phyloP scores from a whole-genome alignment of 2,888 invertebrate genomes.

The Gerosis bhagava region DNA sequence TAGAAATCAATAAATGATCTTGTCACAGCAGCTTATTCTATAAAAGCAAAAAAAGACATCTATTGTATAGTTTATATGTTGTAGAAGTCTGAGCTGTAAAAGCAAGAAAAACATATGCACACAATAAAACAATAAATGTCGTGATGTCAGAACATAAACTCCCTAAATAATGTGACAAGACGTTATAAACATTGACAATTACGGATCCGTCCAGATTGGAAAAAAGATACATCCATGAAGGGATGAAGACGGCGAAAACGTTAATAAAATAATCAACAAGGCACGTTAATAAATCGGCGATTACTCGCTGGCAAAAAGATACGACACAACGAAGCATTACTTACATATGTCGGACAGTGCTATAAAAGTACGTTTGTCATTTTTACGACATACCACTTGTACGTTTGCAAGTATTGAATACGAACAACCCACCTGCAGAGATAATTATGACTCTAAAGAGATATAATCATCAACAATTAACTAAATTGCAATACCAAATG shows the following conservation, averaged over 20 bases:
- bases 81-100: not conserved
- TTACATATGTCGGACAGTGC: conserved; percentile 60
- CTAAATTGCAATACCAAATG: conserved; percentile 17
- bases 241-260: conserved; percentile 43
- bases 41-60: too few species aligned
- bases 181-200: conserved; percentile 33
- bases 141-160: too few species aligned
- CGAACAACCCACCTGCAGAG: conserved; percentile 55
- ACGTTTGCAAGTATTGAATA: conserved; percentile 57
- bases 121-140: too few species aligned
- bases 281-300: conserved; percentile 68
- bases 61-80: too few species aligned
- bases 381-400: conserved; percentile 63
- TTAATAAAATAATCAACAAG: conserved; percentile 74
- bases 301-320: conserved; percentile 74
- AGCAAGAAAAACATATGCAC: not conserved
- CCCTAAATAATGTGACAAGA: conserved; percentile 42
- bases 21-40: too few species aligned
- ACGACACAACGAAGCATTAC: conserved; percentile 64
- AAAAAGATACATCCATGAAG: conserved; percentile 38
- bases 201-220: not conserved
- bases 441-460: conserved; percentile 35
- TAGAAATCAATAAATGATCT: too few species aligned
- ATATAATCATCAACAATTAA: conserved; percentile 38
- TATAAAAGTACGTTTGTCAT: conserved; percentile 71